Base-by-base conservation (phyloP, 2,113 vertebrate species). In the Daubentonia madagascariensis region DNA sequence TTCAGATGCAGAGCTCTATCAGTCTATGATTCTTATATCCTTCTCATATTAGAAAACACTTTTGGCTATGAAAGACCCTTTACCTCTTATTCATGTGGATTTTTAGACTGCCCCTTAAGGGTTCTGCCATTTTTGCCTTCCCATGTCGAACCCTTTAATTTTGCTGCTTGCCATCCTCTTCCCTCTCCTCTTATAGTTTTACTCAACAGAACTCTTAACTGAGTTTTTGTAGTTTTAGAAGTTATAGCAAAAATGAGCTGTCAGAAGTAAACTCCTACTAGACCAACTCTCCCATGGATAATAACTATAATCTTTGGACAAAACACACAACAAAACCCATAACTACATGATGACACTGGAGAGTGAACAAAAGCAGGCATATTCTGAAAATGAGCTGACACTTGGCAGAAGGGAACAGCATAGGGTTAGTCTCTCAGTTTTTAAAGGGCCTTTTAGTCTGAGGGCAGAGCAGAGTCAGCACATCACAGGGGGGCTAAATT, bases 351-450 rank as follows among this genome's bases (percentile, higher is more conserved):
- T 57, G 63, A 37, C 89, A 94, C 23, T 79, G 43, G n/a, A 85
- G 40, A 83, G 12, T 52, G 37, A 96, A 96, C 7, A 83, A 94
- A 91, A 89, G 8, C 35, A 89, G 18, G 35, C 1, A 85, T 76
- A 76, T 94, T 93, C 72, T 95, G 45, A 97, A 89, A 48, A 96
- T n/a, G 6, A 85, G 67, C 43, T 96, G 59, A 94, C 48, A 91
- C 28, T 73, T 73, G 6, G 73, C 93, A 89, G 68, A 96, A 89
- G 61, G 35, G 16, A 59, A 70, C 8, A 54, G 22, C 23, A n/a
- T 20, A 54, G 17, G 28, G 20, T 80, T 45, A 59, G 40, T 73
- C 65, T 96, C 45, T n/a, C 35, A 59, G 43, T n/a, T 94, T 97
- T 92, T 92, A 45, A 90, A 85, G 14, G 6, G 35, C 12, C 30